A percentile compares a stretch with the other conserved stretches of the same genome.
These are phyloP conservation scores for Noctua pronuba DNA, from an alignment of 2,888 invertebrate species.

Conservation along the genomic window DNA sequence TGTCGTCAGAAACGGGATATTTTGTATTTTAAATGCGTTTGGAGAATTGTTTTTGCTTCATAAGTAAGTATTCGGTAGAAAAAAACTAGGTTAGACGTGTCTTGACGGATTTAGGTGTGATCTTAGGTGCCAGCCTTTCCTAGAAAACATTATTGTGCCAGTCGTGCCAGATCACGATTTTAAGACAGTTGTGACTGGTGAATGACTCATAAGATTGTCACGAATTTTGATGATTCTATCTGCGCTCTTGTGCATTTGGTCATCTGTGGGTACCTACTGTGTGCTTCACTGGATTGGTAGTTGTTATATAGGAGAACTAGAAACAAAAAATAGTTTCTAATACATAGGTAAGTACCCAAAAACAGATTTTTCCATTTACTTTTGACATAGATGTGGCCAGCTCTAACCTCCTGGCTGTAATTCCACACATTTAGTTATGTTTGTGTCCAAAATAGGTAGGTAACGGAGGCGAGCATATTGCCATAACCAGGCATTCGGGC, in stretches of 20 bases:
- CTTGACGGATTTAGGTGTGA: conserved; percentile 1
- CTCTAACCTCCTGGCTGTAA: neutral
- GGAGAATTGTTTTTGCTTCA: neutral
- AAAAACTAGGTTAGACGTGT: conserved; percentile 8
- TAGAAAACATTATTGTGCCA: neutral
- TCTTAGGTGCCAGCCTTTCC: neutral
- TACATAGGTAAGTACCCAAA: too few relatives aligned
- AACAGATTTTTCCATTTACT: too few relatives aligned
- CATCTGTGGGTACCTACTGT: neutral
- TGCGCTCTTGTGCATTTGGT: neutral
- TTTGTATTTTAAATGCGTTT: conserved; percentile 14
- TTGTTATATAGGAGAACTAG: too few relatives aligned
- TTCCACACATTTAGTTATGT: neutral
- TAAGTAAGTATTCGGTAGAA: neutral
- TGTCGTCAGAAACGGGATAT: conserved; percentile 22
- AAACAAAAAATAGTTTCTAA: too few relatives aligned
- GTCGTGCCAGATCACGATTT: conserved; percentile 13
- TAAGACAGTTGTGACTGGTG: neutral
- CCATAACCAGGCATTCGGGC: neutral
- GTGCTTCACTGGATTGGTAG: neutral
- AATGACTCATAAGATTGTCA: conserved; percentile 10
- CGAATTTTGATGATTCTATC: conserved; percentile 1
- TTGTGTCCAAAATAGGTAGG: neutral
- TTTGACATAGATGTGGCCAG: neutral
- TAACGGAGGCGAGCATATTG: neutral